These are phyloP conservation scores for Hylomyscus alleni DNA, from an alignment of 2,797 vertebrate species.

Conservation along the genomic window DNA sequence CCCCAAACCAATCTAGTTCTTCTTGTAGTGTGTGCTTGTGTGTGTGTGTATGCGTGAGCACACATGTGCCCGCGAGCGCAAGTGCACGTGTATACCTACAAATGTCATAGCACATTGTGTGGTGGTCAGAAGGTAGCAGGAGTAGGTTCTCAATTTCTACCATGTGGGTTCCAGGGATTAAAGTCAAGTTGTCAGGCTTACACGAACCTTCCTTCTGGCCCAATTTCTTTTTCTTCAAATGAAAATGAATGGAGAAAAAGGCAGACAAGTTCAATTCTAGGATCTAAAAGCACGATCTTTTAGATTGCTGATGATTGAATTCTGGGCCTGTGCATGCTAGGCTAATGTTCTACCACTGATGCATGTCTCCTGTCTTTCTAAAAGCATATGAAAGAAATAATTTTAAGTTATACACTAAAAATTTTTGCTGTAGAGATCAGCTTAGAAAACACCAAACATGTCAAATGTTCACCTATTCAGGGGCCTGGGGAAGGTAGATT, in stretches of 20 bases:
- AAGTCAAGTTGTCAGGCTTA: background rate
- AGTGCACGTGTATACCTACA: background rate
- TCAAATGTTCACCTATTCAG: conserved; percentile 73
- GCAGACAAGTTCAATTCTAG: conserved; percentile 56
- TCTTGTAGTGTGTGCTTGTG: background rate
- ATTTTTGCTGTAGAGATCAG: conserved; percentile 74
- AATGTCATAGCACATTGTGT: background rate
- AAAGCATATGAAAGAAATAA: conserved; percentile 58
- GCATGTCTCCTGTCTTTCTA: background rate
- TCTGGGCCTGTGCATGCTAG: background rate
- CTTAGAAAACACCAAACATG: conserved; percentile 73
- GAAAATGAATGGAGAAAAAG: background rate
- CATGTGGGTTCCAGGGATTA: background rate
- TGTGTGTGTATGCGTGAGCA: too few relatives aligned
- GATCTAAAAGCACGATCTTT: conserved; percentile 59
- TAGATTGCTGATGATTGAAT: background rate
- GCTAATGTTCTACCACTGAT: background rate
- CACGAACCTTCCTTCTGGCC: background rate
- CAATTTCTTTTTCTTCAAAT: conserved; percentile 54
- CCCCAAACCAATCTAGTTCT: conserved; percentile 22
- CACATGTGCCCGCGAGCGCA: too few relatives aligned
- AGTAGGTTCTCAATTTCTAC: background rate
- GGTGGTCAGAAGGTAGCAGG: background rate
- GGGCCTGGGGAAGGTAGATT: background rate
- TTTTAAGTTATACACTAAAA: conserved; percentile 78